These are phyloP conservation scores for Acleris laterana DNA, from an alignment of 2,888 invertebrate genomes.

Conservation along the genomic window DNA sequence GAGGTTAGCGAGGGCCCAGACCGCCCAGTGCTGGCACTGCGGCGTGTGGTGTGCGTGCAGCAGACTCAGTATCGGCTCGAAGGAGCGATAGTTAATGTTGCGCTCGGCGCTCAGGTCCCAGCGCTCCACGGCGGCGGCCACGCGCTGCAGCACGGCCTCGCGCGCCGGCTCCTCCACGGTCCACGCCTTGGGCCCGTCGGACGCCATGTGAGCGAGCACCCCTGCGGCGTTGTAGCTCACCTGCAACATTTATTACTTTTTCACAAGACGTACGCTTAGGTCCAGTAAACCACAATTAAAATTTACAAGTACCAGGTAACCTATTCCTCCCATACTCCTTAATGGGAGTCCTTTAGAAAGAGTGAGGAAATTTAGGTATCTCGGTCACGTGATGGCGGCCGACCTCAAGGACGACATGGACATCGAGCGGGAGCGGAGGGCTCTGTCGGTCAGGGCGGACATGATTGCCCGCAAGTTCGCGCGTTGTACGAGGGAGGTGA, in stretches of 20 bases:
- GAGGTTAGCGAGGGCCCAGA: constrained; percentile 98
- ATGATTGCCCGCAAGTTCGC: too few relatives aligned
- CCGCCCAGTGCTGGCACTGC: constrained; percentile 97
- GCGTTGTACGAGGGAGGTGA: too few relatives aligned
- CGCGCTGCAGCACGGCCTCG: constrained; percentile 88
- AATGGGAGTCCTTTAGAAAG: too few relatives aligned
- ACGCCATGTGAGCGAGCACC: constrained; percentile 97
- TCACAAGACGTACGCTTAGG: too few relatives aligned
- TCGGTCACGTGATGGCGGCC: too few relatives aligned
- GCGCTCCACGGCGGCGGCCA: constrained; percentile 92
- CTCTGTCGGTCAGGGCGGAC: too few relatives aligned
- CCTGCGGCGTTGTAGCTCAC: constrained; percentile 98
- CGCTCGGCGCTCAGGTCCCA: constrained; percentile 95
- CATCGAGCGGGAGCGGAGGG: too few relatives aligned
- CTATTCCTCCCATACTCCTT: too few relatives aligned
- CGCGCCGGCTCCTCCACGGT: constrained; percentile 88
- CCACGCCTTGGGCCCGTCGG: constrained; percentile 95
- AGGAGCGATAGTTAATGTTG: constrained; percentile 97
- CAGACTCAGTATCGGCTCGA: constrained; percentile 95
- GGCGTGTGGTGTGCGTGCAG: constrained; percentile 93
- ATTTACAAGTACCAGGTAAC: too few relatives aligned
- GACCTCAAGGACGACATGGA: too few relatives aligned
- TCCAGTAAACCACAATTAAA: too few relatives aligned
- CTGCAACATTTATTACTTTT: constrained; percentile 58
- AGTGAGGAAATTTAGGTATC: too few relatives aligned